Conservation (phyloP, 2,888 invertebrate genomes). For the Drosophila siamana region DNA sequence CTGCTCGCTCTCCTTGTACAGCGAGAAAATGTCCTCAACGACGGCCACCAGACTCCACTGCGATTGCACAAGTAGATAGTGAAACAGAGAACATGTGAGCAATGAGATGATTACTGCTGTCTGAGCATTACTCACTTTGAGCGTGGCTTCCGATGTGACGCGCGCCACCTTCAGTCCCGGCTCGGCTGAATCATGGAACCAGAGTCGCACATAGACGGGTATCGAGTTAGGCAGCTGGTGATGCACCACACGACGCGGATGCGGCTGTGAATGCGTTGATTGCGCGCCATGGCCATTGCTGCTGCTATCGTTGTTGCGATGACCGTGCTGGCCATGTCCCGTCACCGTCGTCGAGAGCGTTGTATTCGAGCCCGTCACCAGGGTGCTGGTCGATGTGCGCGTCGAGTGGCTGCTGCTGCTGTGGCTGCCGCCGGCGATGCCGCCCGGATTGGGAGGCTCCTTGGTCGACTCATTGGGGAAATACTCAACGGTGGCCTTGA, state of each 20-base stretch:
- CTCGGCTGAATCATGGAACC: constrained; percentile 76
- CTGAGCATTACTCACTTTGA: constrained; percentile 86
- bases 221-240: constrained; percentile 37
- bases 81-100: background rate
- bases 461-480: constrained; percentile 87
- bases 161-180: constrained; percentile 89
- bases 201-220: constrained; percentile 76
- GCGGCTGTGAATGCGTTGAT: constrained; percentile 9
- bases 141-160: constrained; percentile 85
- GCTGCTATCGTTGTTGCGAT: constrained; percentile 36
- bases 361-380: constrained; percentile 70
- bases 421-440: constrained; percentile 12
- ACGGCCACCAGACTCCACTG: constrained; percentile 91
- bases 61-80: constrained; percentile 3
- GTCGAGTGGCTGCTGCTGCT: constrained; percentile 32
- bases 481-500: constrained; percentile 86
- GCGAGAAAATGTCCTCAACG: constrained; percentile 93
- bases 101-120: background rate
- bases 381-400: constrained; percentile 78
- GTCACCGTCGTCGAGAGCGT: constrained; percentile 57
- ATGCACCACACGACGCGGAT: background rate
- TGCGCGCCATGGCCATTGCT: constrained; percentile 27
- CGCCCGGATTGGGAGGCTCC: constrained; percentile 85
- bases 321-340: constrained; percentile 28
- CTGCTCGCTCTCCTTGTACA: constrained; percentile 90